Conservation (phyloP, 2,888 invertebrate species). For the Clitarchus hookeri region DNA sequence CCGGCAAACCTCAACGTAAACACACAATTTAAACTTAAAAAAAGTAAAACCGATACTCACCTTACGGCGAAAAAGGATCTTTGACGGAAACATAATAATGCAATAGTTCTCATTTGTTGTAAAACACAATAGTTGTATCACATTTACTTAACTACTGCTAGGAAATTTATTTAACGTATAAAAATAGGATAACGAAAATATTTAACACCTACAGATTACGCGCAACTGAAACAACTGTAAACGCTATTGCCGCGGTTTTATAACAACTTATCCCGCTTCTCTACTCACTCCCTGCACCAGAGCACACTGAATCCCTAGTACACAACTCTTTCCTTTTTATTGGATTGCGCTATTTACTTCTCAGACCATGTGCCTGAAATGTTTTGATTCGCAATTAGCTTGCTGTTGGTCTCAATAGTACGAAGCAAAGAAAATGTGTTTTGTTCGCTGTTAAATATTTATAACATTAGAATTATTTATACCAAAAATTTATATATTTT, state of each 20-base stretch:
- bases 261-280: too few relatives aligned
- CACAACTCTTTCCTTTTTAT: background rate
- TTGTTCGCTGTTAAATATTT: too few relatives aligned
- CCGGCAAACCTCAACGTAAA: too few relatives aligned
- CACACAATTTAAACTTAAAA: background rate
- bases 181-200: background rate
- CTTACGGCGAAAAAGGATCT: conserved; percentile 20
- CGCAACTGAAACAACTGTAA: background rate
- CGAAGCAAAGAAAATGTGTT: too few relatives aligned
- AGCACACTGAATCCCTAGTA: background rate
- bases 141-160: background rate
- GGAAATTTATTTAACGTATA: background rate
- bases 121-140: background rate
- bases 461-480: too few relatives aligned
- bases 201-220: background rate
- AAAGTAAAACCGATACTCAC: conserved; percentile 12
- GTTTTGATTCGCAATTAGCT: background rate
- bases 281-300: too few relatives aligned
- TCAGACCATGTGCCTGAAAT: background rate
- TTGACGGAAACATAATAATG: conserved; percentile 17
- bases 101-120: background rate
- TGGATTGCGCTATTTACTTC: background rate
- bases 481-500: too few relatives aligned
- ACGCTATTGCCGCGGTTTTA: too few relatives aligned
- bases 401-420: too few relatives aligned